These are phyloP conservation scores for Styela clava DNA, from an alignment of 23 tunicate genomes.

Conservation along the genomic window DNA sequence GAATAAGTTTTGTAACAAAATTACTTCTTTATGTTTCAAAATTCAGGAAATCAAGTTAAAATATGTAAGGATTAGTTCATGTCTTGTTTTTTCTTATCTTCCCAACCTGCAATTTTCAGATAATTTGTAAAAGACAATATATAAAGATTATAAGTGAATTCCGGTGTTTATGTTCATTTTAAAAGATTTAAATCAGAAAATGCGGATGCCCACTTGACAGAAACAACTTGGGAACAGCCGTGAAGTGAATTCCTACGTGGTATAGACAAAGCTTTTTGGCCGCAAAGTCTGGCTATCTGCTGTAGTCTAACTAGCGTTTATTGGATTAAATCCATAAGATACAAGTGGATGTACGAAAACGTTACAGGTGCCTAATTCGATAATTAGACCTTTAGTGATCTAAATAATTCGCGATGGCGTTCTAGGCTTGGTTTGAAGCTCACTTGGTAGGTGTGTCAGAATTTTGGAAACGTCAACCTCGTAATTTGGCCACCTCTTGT, in stretches of 20 bases:
- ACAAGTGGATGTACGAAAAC: not conserved
- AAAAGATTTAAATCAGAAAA: constrained; percentile 1
- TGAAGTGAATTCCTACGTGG: constrained; percentile 14
- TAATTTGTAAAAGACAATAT: not conserved
- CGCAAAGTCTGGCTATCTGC: constrained; percentile 5
- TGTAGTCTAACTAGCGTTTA: constrained; percentile 10
- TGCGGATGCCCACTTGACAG: constrained; percentile 22
- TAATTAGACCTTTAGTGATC: not conserved
- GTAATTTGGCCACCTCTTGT: not conserved
- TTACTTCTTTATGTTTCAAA: too few species aligned
- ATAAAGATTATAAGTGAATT: constrained; percentile 1
- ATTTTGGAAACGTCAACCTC: not conserved
- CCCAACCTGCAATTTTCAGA: not conserved
- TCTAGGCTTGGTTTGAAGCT: not conserved
- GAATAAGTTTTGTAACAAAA: not conserved
- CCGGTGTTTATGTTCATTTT: constrained; percentile 23
- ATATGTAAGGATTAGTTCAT: not conserved
- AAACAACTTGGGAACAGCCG: constrained; percentile 10
- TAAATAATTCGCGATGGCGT: not conserved
- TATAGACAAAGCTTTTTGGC: constrained; percentile 9
- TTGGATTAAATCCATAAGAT: constrained; percentile 20
- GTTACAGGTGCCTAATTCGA: constrained; percentile 34
- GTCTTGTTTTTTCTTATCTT: not conserved
- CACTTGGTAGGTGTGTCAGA: not conserved
- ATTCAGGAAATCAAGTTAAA: too few species aligned